Evolutionary conservation across 2,113 vertebrate genomes (phyloP), one percentile per base, ranked within the genome.

Genomic region (Phaetusa simplex): DNA sequence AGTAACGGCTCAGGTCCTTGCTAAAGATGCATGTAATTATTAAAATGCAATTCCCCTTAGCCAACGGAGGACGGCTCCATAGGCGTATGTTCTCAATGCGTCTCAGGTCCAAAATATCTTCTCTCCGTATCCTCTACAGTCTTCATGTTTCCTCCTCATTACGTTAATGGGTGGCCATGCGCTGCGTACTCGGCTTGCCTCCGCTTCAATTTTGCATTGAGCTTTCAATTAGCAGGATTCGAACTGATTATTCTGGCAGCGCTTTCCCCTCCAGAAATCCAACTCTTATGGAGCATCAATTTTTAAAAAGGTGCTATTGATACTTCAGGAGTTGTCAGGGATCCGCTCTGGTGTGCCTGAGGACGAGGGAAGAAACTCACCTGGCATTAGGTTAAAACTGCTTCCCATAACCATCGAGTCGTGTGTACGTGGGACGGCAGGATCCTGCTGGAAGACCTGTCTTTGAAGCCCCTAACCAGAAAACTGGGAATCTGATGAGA

Each of bases 191-290:
- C 45, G 2, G 1, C 62, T 55, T 79, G n/a, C 72, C 47, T 72
- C 55, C 0, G 1, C 84, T 71, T 90, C 55, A 87, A 79, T 97
- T 91, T 92, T 55, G 52, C 81, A 52, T 71, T 91, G 89, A 96
- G 80, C 81, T 97, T 93, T 97, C 97, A 82, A 88, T 91, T 82
- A 93, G 62, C 32, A 50, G 93, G 95, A 89, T 85, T 97, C 64
- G 12, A 96, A 96, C 67, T 76, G 95, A 82, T 91, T 94, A 96
- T 93, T 86, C 91, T 95, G 79, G 93, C 86, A 95, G 81, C 11
- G 15, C 61, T 80, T 93, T 61, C 38, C 81, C 90, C 95, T 95
- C 76, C 90, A 90, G 90, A 98, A 97, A 96, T 79, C 50, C 73
- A 96, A 69, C 62, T 94, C 79, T 42, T 84, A 50, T 53, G 93